Evolutionary conservation across 2,113 vertebrate genomes (phyloP).

Genomic region (Eudorcas thomsonii): DNA sequence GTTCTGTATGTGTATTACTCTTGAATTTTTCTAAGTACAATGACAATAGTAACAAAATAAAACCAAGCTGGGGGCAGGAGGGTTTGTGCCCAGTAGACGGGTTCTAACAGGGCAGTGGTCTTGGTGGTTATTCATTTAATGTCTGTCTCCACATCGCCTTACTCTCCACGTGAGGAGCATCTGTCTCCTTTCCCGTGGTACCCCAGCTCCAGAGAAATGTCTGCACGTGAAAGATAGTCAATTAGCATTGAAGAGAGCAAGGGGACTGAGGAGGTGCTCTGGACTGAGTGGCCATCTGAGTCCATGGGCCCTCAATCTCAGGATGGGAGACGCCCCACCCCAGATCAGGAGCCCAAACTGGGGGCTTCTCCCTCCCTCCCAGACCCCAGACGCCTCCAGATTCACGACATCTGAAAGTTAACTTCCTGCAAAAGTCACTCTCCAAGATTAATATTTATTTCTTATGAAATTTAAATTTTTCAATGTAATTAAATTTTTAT

Average conservation of each 20-base stretch:
- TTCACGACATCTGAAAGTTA: slow-evolving; percentile 63
- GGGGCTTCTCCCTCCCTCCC: neutral
- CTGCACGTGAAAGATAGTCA: neutral
- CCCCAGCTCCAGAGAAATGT: neutral
- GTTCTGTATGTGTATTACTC: neutral
- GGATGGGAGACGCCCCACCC: neutral
- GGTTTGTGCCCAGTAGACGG: rapidly evolving
- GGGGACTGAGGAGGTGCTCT: neutral
- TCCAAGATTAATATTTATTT: slow-evolving; percentile 57
- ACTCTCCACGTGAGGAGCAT: rapidly evolving
- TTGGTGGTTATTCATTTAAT: neutral
- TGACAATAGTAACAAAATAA: neutral
- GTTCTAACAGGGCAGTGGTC: neutral
- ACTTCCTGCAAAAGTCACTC: slow-evolving; percentile 68
- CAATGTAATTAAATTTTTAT: slow-evolving; percentile 61
- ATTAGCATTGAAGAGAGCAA: neutral
- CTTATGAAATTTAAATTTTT: slow-evolving; percentile 69
- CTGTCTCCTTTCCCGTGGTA: neutral
- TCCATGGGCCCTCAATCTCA: neutral
- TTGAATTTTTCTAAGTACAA: neutral
- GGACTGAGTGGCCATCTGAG: neutral
- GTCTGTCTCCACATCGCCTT: neutral
- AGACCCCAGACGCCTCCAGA: neutral
- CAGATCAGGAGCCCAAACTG: neutral
- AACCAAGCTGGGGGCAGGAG: neutral